Base-by-base conservation (phyloP, 2,797 vertebrate genomes). In the Rhinophrynus dorsalis region DNA sequence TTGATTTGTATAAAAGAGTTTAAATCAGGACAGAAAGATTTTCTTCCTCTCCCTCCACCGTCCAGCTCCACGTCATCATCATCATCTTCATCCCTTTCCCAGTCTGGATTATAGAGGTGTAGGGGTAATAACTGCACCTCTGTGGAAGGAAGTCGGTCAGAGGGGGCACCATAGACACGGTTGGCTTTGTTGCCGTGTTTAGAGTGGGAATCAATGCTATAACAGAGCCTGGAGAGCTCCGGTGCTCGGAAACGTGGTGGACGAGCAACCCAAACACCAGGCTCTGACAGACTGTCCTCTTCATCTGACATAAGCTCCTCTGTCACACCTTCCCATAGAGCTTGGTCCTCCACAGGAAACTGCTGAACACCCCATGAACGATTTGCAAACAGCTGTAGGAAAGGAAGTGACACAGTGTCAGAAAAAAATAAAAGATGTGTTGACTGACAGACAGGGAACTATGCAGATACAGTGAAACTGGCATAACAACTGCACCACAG, bases 231-330 rank as follows among this genome's bases (percentile, higher is more conserved):
- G 1, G 83, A 83, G 62, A 88, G 83, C 10, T 79, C 79, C 24
- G 80, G 61, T 6, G 86, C 77, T 40, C 86, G 77, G 77, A 88
- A 88, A 0, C 84, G 79, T 4, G 86, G 86, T 1, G 85, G 75
- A 1, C 86, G 79, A 6, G 86, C 86, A 12, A 88, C 85, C 86
- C 86, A 88, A 40, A 88, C 85, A 0, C 86, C 86, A 0, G 86
- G 85, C 64, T 87, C 84, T 0, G 77, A 80, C 13, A 82, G 71
- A 55, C 86, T 88, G 79, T 88, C 86, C 74, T 88, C 86, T 63
- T 88, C 86, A 0, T 88, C 86, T 0, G 86, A 88, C 86, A 88
- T 88, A 33, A 88, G 80, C 48, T 88, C 86, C 26, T 88, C 86
- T 0, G 85, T 88, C 26, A 87, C 86, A 0, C 79, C 80, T 26